Conservation (phyloP, 2,113 vertebrate species). For the Polyodon spathula region DNA sequence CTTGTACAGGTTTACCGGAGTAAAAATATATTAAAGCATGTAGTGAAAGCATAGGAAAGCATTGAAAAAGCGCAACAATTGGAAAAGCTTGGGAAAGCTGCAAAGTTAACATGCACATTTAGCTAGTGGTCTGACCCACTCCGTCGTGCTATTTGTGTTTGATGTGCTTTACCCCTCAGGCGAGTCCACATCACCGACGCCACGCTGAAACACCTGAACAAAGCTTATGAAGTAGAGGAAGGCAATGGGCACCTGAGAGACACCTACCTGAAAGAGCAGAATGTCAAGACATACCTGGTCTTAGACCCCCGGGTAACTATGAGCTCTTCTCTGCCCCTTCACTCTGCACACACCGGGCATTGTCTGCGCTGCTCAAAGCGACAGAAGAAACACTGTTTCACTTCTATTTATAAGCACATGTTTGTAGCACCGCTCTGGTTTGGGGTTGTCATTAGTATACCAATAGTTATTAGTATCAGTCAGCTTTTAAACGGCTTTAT, state of each 20-base stretch:
- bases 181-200: slow-evolving; percentile 97
- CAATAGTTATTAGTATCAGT: too few species aligned
- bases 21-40: too few species aligned
- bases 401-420: too few species aligned
- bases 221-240: slow-evolving; percentile 90
- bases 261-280: slow-evolving; percentile 81
- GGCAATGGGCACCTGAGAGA: slow-evolving; percentile 82
- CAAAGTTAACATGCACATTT: not conserved
- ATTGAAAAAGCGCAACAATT: too few species aligned
- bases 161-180: slow-evolving; percentile 36
- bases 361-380: not conserved
- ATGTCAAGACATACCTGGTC: slow-evolving; percentile 80
- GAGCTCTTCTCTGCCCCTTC: not conserved
- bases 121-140: not conserved
- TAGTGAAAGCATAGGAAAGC: too few species aligned
- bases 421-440: not conserved
- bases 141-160: not conserved
- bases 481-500: too few species aligned
- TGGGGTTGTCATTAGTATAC: not conserved
- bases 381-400: not conserved
- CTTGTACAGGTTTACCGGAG: too few species aligned
- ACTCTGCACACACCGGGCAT: not conserved
- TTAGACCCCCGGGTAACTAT: slow-evolving; percentile 79
- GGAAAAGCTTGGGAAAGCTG: too few species aligned
- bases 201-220: slow-evolving; percentile 84